Conservation (phyloP, 2,113 vertebrate genomes). For the Hypomesus transpacificus region DNA sequence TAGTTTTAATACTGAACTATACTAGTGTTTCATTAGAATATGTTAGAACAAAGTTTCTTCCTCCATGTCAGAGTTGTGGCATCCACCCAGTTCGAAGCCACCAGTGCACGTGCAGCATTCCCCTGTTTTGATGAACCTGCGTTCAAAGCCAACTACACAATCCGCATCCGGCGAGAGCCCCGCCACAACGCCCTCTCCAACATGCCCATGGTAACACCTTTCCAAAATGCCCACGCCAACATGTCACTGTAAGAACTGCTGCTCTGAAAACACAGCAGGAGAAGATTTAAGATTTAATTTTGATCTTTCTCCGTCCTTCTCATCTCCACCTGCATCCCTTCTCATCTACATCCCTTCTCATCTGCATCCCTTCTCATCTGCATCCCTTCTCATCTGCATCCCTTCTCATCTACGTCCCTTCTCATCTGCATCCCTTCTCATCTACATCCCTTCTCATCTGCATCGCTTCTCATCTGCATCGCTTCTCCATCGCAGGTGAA, state of each 20-base stretch:
- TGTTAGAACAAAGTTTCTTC: not conserved
- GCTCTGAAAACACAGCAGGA: too few species aligned
- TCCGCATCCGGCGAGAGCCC: conserved; percentile 76
- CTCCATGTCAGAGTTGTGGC: conserved; percentile 73
- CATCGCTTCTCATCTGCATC: not conserved
- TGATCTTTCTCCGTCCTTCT: not conserved
- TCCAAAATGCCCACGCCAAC: too few species aligned
- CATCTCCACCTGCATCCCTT: too few species aligned
- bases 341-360: not conserved
- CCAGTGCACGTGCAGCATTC: conserved; percentile 85
- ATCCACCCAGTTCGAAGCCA: conserved; percentile 87
- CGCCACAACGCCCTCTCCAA: conserved; percentile 82
- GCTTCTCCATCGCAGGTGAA: conserved; percentile 67
- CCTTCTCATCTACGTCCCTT: not conserved
- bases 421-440: not conserved
- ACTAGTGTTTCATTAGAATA: not conserved
- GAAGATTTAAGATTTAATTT: not conserved
- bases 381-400: not conserved
- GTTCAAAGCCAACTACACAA: conserved; percentile 84
- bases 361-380: not conserved
- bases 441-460: not conserved
- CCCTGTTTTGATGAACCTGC: conserved; percentile 91
- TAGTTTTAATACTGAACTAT: not conserved
- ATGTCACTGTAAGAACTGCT: too few species aligned
- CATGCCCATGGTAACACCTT: conserved; percentile 79